These are phyloP conservation scores for Dicycla oo DNA, from an alignment of 2,888 invertebrate genomes.

Conservation along the genomic window DNA sequence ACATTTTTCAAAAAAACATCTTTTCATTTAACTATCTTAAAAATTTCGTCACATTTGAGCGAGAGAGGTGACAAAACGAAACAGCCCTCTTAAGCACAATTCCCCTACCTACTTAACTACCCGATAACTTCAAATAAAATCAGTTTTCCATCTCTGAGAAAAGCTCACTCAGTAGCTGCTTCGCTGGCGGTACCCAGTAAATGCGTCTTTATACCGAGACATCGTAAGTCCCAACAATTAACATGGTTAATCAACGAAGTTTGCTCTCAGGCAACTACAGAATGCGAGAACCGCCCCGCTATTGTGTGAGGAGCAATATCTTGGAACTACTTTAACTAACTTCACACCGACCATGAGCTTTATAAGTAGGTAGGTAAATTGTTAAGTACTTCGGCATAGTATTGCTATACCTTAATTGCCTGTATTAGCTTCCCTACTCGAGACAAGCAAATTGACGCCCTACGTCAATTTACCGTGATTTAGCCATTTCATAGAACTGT, in stretches of 20 bases:
- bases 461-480: too few relatives aligned
- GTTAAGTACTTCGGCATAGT: neutral
- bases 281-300: slow-evolving; percentile 38
- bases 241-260: slow-evolving; percentile 48
- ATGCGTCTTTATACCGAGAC: slow-evolving; percentile 7
- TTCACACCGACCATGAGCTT: slow-evolving; percentile 17
- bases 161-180: neutral
- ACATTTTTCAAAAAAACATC: too few relatives aligned
- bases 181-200: slow-evolving; percentile 9
- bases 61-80: too few relatives aligned
- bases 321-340: slow-evolving; percentile 41
- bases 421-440: too few relatives aligned
- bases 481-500: too few relatives aligned
- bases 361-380: neutral
- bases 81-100: too few relatives aligned
- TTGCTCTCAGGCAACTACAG: slow-evolving; percentile 35
- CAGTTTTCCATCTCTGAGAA: neutral
- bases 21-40: too few relatives aligned
- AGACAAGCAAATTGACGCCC: too few relatives aligned
- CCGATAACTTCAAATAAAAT: neutral
- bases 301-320: slow-evolving; percentile 41
- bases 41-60: too few relatives aligned
- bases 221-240: slow-evolving; percentile 33
- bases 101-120: too few relatives aligned
- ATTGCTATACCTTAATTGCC: too few relatives aligned